Conservation (phyloP, 2,113 vertebrate genomes). For the Centropristis striata region DNA sequence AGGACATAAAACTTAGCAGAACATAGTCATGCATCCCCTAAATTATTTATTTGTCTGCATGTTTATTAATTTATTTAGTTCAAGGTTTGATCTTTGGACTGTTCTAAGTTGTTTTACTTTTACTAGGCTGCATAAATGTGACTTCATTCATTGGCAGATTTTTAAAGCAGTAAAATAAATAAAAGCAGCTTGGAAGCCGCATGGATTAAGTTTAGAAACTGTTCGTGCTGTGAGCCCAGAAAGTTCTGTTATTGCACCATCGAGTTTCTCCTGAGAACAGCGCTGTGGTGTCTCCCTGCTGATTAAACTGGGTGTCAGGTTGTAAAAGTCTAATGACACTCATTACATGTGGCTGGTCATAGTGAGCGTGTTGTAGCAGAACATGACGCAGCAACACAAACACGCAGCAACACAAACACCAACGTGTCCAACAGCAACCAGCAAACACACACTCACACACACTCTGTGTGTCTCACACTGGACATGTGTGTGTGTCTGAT, state of each 20-base stretch:
- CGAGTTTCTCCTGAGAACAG: background rate
- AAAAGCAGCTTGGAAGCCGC: too few relatives aligned
- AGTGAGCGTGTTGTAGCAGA: background rate
- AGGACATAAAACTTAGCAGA: too few relatives aligned
- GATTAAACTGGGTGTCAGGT: background rate
- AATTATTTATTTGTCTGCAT: too few relatives aligned
- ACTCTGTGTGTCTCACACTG: background rate
- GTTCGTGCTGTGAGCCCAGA: background rate
- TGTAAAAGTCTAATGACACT: background rate
- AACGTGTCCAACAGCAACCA: background rate
- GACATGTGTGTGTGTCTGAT: background rate
- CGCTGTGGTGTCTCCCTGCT: too few relatives aligned
- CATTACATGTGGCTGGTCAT: background rate
- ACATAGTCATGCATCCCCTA: too few relatives aligned
- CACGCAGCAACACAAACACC: constrained; percentile 12
- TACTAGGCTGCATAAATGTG: too few relatives aligned
- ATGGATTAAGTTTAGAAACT: too few relatives aligned
- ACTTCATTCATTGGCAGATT: too few relatives aligned
- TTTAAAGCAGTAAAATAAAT: too few relatives aligned
- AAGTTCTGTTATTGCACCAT: background rate
- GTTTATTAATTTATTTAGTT: too few relatives aligned
- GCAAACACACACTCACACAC: background rate
- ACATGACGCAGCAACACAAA: background rate
- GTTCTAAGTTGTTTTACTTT: too few relatives aligned
- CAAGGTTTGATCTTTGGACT: too few relatives aligned